These are phyloP conservation scores for Catamblyrhynchus diadema DNA, from an alignment of 2,797 vertebrate genomes.

Conservation along the genomic window DNA sequence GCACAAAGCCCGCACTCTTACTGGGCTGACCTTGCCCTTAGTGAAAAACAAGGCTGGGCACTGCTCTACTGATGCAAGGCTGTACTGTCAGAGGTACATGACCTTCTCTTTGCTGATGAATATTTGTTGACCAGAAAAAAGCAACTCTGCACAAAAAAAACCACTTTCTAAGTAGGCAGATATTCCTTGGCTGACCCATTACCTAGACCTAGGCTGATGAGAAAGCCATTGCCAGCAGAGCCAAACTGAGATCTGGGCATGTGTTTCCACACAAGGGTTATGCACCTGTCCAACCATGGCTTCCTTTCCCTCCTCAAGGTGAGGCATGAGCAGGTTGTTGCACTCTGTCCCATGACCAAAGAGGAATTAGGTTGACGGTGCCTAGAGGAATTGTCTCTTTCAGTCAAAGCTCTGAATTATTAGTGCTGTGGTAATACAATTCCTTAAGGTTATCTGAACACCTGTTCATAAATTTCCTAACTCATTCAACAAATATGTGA, in stretches of 20 bases:
- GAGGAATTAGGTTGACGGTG: background rate
- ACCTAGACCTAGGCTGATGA: background rate
- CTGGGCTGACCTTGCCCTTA: background rate
- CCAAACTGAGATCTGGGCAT: background rate
- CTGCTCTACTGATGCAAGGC: background rate
- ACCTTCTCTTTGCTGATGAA: background rate
- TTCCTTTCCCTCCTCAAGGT: background rate
- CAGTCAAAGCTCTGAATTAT: background rate
- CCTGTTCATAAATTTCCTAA: background rate
- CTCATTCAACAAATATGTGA: background rate
- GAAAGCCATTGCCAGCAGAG: background rate
- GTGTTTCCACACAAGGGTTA: background rate
- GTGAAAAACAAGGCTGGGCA: background rate
- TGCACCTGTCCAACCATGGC: background rate
- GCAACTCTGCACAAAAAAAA: background rate
- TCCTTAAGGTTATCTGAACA: background rate
- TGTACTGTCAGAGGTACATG: background rate
- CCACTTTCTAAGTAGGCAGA: background rate
- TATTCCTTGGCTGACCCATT: background rate
- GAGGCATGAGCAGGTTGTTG: background rate
- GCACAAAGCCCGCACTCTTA: rapidly evolving
- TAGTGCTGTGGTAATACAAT: background rate
- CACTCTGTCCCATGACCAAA: background rate
- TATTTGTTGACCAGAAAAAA: background rate
- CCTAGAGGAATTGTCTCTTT: background rate